Base-by-base conservation (phyloP, 2,113 vertebrate genomes). In the Cebidichthys violaceus region DNA sequence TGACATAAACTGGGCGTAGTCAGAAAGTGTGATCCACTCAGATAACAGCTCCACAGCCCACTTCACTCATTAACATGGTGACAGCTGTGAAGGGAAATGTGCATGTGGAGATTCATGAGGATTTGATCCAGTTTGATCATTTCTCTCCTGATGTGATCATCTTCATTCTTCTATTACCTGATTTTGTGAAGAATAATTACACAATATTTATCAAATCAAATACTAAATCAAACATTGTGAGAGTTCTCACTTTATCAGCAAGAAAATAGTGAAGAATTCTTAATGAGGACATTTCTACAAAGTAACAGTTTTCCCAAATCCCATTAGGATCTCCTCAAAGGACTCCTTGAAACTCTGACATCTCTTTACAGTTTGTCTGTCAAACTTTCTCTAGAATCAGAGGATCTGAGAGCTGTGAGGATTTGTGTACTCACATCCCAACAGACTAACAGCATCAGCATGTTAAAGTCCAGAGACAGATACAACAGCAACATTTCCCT, bases 121-220 rank as follows among this genome's bases (percentile, higher is more conserved):
- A 74, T 79, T 75, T 70, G 65, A 73, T 66, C 27, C 72, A 75
- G 45, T 79, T 77, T 57, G 41, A 27, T 54, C 31, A 6, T 68
- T 86, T 66, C 8, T n/a, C 73, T 71, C 62, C 47, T 69, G n/a
- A 41, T 9, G 29, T 66, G 17, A 57, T 72, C 73, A 24, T 77
- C 60, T n/a, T 83, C 27, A 65, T 73, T 59, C 62, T 88, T 82
- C 6, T 64, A 22, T 70, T 18, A 6, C 3, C 31, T 33, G 31
- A 33, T 54, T 70, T 8, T 52, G 15, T 59, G 24, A 50, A n/a
- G 31, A 60, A 31, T 43, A 47, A 75, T 27, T 20, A 29, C 41
- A 50, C 45, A 18, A 37, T 31, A 45, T 37, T 9, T 20, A 57
- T 55, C 2, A 57, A 47, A 57, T 55, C 2, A 57, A 47, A 57